Percentiles rank a stretch among this genome's conserved stretches.
phyloP scores from a whole-genome alignment of 2,113 vertebrate species.

The Montifringilla adamsi region DNA sequence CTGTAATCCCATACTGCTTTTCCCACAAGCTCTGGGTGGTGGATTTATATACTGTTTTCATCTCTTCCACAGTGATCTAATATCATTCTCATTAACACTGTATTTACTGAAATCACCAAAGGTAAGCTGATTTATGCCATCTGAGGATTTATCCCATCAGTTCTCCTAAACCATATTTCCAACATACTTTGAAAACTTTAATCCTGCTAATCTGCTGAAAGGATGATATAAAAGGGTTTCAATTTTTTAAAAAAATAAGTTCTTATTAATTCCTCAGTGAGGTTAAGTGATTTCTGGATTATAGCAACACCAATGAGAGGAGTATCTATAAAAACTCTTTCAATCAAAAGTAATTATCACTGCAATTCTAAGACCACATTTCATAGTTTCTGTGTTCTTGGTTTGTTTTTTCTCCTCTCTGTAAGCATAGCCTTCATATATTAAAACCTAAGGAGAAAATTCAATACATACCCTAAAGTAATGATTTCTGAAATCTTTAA shows the following conservation, averaged over 20 bases:
- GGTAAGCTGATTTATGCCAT: background rate
- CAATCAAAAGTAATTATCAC: background rate
- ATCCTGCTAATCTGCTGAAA: background rate
- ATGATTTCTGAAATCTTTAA: background rate
- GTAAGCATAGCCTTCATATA: background rate
- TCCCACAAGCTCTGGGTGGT: background rate
- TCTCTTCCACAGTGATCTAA: background rate
- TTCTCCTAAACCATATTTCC: background rate
- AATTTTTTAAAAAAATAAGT: background rate
- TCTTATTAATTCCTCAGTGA: background rate
- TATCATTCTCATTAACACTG: background rate
- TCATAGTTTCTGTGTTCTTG: background rate
- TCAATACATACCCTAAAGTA: background rate
- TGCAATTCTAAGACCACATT: background rate
- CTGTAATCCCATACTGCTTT: background rate
- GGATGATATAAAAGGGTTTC: background rate
- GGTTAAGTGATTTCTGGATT: background rate
- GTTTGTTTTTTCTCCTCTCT: background rate
- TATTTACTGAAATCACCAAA: background rate
- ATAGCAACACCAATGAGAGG: background rate
- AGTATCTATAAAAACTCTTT: background rate
- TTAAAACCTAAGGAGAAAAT: background rate
- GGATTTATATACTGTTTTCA: background rate
- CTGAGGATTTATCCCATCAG: background rate
- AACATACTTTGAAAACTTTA: background rate